phyloP scores from a whole-genome alignment of 1,140 invertebrate species.

The Berghia stephanieae region DNA sequence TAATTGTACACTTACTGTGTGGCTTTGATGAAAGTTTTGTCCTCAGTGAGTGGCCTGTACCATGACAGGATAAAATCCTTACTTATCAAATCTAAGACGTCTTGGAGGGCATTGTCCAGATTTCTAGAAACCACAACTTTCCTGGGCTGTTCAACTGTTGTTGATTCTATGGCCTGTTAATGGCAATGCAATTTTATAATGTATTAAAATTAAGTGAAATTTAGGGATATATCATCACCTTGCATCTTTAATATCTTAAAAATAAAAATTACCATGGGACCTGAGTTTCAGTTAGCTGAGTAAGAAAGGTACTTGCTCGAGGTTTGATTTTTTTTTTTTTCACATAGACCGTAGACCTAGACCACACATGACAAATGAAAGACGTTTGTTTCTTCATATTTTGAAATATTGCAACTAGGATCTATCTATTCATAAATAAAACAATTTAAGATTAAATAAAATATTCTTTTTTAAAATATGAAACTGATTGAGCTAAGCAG shows the following conservation, averaged over 20 bases:
- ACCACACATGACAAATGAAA: no score
- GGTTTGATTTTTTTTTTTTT: no score
- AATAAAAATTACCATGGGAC: background rate
- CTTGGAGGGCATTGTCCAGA: slow-evolving; percentile 83
- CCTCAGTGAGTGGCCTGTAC: slow-evolving; percentile 76
- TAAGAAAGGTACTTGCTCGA: background rate
- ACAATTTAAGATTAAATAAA: no score
- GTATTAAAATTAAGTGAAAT: background rate
- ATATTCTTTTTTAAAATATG: no score
- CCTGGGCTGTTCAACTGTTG: slow-evolving; percentile 32
- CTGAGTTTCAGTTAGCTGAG: background rate
- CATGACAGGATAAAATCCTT: slow-evolving; percentile 82
- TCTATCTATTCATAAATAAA: no score
- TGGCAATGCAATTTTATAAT: background rate
- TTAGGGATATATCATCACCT: background rate
- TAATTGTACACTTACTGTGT: slow-evolving; percentile 26
- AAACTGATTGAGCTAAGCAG: no score
- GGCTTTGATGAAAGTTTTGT: slow-evolving; percentile 43
- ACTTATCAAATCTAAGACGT: slow-evolving; percentile 81
- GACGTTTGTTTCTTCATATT: no score
- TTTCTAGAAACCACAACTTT: slow-evolving; percentile 71
- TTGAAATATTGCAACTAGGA: no score
- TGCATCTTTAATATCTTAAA: background rate
- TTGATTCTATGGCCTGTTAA: slow-evolving; percentile 44
- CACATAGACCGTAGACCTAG: no score